These are phyloP conservation scores for Pachymerium ferrugineum DNA, from an alignment of 2,888 invertebrate genomes.

Conservation along the genomic window DNA sequence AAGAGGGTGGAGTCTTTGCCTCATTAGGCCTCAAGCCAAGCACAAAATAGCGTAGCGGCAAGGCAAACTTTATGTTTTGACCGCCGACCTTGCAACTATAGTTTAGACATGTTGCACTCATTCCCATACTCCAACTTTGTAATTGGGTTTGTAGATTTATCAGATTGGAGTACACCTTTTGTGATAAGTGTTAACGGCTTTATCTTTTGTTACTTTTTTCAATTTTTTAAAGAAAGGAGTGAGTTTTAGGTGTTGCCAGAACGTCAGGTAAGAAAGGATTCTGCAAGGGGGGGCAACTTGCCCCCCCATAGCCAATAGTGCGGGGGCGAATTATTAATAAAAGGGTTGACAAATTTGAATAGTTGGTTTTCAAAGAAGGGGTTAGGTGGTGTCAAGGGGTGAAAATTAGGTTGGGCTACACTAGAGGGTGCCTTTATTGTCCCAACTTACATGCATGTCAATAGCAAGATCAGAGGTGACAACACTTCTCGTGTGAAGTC, in stretches of 20 bases:
- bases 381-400: background rate
- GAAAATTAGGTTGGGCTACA: slow-evolving; percentile 12
- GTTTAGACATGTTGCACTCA: background rate
- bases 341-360: background rate
- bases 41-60: background rate
- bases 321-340: background rate
- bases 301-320: background rate
- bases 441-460: background rate
- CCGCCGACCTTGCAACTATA: background rate
- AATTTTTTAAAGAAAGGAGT: background rate
- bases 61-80: background rate
- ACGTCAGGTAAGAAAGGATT: no score
- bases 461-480: background rate
- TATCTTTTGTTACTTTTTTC: background rate
- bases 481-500: slow-evolving; percentile 14
- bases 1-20: slow-evolving; percentile 7
- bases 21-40: slow-evolving; percentile 14
- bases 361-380: background rate
- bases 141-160: no score
- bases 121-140: background rate
- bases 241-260: background rate
- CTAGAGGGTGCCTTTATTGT: background rate
- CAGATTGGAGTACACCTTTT: no score
- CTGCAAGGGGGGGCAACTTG: no score
- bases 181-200: background rate